Conservation (phyloP, 1,140 invertebrate species). For the Doryteuthis pealeii region DNA sequence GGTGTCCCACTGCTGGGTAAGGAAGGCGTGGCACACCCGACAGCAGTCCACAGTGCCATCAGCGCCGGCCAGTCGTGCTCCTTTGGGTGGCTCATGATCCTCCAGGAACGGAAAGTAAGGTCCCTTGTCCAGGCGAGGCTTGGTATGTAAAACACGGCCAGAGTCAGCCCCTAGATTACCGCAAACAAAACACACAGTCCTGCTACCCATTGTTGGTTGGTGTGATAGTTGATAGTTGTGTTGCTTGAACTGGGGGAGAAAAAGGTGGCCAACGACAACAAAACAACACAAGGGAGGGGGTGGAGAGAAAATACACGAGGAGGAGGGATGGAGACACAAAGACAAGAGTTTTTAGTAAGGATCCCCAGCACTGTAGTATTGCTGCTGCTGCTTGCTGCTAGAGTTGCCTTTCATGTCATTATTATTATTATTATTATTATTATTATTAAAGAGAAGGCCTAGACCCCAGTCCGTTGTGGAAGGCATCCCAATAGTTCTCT, state of each 20-base stretch:
- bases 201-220: slow-evolving; percentile 45
- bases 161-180: slow-evolving; percentile 73
- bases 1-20: slow-evolving; percentile 86
- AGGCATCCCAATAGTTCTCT: no score
- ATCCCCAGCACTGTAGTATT: neutral
- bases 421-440: no score
- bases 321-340: neutral
- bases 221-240: neutral
- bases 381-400: no score
- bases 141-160: slow-evolving; percentile 65
- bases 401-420: no score
- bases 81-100: slow-evolving; percentile 78
- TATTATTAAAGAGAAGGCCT: no score
- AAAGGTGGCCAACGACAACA: neutral
- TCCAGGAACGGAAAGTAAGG: slow-evolving; percentile 87
- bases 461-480: no score
- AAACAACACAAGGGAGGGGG: neutral
- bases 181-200: slow-evolving; percentile 77
- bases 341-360: neutral
- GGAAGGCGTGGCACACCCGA: slow-evolving; percentile 79
- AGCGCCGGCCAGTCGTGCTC: slow-evolving; percentile 62
- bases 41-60: slow-evolving; percentile 69
- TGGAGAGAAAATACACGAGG: no score
- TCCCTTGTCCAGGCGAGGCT: slow-evolving; percentile 65
- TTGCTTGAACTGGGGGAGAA: neutral